Conservation (phyloP, 2,888 invertebrate species). For the Nomada fucata region DNA sequence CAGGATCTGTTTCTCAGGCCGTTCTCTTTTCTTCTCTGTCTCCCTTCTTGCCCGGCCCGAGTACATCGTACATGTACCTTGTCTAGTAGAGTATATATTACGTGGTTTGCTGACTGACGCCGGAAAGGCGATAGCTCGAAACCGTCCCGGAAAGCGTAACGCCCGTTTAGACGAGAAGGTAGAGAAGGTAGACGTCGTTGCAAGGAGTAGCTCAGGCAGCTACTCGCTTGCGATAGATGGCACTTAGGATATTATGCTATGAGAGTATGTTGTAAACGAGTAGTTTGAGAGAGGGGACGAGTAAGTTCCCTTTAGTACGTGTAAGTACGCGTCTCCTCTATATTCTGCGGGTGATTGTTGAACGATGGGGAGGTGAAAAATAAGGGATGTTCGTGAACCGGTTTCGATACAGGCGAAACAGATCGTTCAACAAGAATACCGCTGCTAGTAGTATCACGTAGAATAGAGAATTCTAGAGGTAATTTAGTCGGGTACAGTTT, state of each 20-base stretch:
- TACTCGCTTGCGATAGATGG: conserved; percentile 36
- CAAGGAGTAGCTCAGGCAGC: conserved; percentile 4
- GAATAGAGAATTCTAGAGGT: conserved; percentile 51
- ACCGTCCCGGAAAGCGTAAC: conserved; percentile 27
- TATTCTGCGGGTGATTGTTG: not conserved
- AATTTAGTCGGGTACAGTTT: conserved; percentile 17
- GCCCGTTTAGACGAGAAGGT: conserved; percentile 33
- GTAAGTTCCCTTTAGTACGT: not conserved
- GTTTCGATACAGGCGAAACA: too few relatives aligned
- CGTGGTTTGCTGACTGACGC: not conserved
- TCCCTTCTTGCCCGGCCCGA: conserved; percentile 23
- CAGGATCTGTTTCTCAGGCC: conserved; percentile 20
- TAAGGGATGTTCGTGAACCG: too few relatives aligned
- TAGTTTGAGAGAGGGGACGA: conserved; percentile 21
- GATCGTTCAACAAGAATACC: conserved; percentile 9
- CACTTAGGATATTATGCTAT: conserved; percentile 43
- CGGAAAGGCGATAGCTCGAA: conserved; percentile 21
- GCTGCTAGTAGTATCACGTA: conserved; percentile 38
- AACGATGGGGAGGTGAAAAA: conserved; percentile 1
- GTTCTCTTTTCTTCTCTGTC: not conserved
- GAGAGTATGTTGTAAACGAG: conserved; percentile 29
- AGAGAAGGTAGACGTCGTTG: conserved; percentile 44
- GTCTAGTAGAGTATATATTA: conserved; percentile 10
- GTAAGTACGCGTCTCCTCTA: not conserved
- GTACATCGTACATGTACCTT: not conserved